Evolutionary conservation across 1,140 invertebrate species (phyloP), one percentile per base, ranked within the genome.

Genomic region (Hylaeus volcanicus): DNA sequence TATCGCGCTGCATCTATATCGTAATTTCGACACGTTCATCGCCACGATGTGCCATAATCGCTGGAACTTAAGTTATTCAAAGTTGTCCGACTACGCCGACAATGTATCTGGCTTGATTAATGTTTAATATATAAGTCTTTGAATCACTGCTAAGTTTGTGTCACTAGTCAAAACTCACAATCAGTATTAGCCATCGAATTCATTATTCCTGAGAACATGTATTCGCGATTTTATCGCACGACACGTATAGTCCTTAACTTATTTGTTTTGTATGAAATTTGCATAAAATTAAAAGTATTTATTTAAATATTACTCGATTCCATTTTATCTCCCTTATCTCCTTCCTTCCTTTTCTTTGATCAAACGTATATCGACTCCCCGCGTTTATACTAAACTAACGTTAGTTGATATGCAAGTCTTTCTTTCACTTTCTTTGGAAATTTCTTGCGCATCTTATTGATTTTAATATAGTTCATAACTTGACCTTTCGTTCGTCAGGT

Each of bases 161-260:
- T 63, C 61, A 63, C 86, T 87, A 87, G 86, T 88, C 87, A 85
- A 77, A 72, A 61, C 26, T 26, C 26, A 26, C 26, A 26, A 43
- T 15, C 86, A 88, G 87, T 88, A 88, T 88, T 88, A 88, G 39
- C 37, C 56, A 61, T 69, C 43, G 3, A 80, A 55, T 60, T 51
- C n/a, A 14, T 58, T 26, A 11, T 14, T 26, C 48, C 37, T 71
- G 56, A n/a, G 9, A 58, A 53, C 15, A 61, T 61, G 26, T 5
- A 51, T 15, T 51, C 51, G 12, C 5, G 53, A 69, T n/a, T 37
- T 26, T 71, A 14, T 77, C 58, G 15, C 56, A 8, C 60, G 48
- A 53, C 9, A 45, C 3, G 8, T 37, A 12, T 82, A 61, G 1
- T 14, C 48, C 51, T 70, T 74, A 79, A 68, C 66, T 78, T 74